phyloP scores from a whole-genome alignment of 1,140 invertebrate species.

The Hydropsyche tenuis region DNA sequence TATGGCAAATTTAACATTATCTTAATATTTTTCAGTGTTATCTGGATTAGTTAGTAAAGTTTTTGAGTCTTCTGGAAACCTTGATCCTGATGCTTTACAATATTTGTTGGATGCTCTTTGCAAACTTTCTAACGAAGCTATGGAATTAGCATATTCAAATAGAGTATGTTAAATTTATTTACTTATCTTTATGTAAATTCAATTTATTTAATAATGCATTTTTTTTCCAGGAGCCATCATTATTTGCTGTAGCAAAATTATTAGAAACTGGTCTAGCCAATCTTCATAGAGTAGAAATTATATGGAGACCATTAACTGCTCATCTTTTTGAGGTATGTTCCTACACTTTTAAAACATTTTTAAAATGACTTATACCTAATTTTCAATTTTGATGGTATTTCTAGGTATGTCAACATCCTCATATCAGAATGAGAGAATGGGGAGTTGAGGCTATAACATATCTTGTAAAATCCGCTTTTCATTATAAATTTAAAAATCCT shows the following conservation, averaged over 20 bases:
- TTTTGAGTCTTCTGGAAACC: slow-evolving; percentile 92
- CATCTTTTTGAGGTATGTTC: slow-evolving; percentile 85
- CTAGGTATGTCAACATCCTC: slow-evolving; percentile 89
- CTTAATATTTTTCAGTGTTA: slow-evolving; percentile 65
- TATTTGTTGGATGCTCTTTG: slow-evolving; percentile 97
- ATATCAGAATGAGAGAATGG: slow-evolving; percentile 95
- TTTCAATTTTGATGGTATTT: slow-evolving; percentile 25
- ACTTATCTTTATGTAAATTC: neutral
- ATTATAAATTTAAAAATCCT: slow-evolving; percentile 84
- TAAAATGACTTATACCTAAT: neutral
- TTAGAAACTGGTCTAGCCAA: slow-evolving; percentile 96
- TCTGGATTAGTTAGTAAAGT: slow-evolving; percentile 91
- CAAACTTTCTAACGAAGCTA: slow-evolving; percentile 94
- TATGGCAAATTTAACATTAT: slow-evolving; percentile 21
- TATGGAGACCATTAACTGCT: slow-evolving; percentile 96
- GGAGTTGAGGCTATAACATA: slow-evolving; percentile 96
- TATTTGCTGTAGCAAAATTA: slow-evolving; percentile 97
- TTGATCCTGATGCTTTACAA: slow-evolving; percentile 94
- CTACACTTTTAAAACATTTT: neutral
- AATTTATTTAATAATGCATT: slow-evolving; percentile 5
- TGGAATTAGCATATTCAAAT: slow-evolving; percentile 96
- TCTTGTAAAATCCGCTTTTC: slow-evolving; percentile 90
- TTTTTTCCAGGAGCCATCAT: slow-evolving; percentile 82
- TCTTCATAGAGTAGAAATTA: slow-evolving; percentile 88
- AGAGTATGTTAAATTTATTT: slow-evolving; percentile 62